Conservation (phyloP, 35 echinoderm and acorn worm genomes). For the Lytechinus pictus region DNA sequence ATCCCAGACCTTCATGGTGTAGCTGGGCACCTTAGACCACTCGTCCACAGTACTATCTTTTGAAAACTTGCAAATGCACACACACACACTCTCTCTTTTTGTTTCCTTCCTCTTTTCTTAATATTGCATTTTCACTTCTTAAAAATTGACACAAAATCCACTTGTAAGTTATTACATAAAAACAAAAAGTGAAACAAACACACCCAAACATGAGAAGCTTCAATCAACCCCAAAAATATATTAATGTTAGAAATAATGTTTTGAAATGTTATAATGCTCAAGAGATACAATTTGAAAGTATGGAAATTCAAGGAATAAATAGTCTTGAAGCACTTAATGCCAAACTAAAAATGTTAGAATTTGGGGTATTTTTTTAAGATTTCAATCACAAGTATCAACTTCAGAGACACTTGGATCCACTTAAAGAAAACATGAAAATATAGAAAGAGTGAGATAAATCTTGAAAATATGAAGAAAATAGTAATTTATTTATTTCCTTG, state of each 20-base stretch:
- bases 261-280: not conserved
- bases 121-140: not conserved
- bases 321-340: not conserved
- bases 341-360: not conserved
- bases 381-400: not conserved
- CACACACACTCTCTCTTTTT: no score
- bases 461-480: not conserved
- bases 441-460: no score
- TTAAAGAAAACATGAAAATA: not conserved
- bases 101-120: no score
- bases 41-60: not conserved
- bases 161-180: not conserved
- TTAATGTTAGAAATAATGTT: not conserved
- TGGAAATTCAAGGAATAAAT: not conserved
- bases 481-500: not conserved
- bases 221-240: not conserved
- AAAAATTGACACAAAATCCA: not conserved
- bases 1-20: not conserved
- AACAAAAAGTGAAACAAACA: conserved; percentile 13
- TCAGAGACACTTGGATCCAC: not conserved
- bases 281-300: not conserved
- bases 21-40: not conserved
- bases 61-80: no score
- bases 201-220: not conserved
- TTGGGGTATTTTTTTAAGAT: not conserved